These are phyloP conservation scores for Anabas testudineus DNA, from an alignment of 2,797 vertebrate species.

Conservation along the genomic window DNA sequence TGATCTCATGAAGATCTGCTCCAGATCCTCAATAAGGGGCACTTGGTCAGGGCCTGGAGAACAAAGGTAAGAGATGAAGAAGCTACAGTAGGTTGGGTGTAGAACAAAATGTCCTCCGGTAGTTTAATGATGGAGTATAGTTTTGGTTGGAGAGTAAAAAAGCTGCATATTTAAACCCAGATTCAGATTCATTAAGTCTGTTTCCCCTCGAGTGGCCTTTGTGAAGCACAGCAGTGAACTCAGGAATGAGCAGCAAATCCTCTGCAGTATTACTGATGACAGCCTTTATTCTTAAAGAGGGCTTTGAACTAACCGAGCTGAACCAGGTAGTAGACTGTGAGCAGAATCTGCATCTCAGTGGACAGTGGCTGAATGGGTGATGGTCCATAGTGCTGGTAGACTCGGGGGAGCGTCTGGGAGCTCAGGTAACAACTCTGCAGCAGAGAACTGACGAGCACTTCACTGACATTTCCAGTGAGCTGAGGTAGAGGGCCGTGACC, in stretches of 20 bases:
- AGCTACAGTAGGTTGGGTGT: neutral
- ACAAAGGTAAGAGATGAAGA: conserved; percentile 11
- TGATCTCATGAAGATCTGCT: conserved; percentile 97
- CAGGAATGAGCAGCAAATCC: neutral
- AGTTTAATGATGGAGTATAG: no score
- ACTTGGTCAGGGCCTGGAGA: conserved; percentile 93
- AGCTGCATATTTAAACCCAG: no score
- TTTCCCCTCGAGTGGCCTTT: conserved; percentile 20
- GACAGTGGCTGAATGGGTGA: conserved; percentile 92
- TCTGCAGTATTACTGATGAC: neutral
- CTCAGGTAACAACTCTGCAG: conserved; percentile 94
- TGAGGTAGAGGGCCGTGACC: conserved; percentile 95
- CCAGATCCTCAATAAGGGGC: conserved; percentile 95
- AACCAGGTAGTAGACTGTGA: conserved; percentile 98
- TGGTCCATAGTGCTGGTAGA: conserved; percentile 91
- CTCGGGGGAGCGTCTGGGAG: conserved; percentile 91
- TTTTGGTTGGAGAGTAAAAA: no score
- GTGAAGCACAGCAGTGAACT: neutral
- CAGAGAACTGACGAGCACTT: conserved; percentile 92
- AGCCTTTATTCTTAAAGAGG: neutral
- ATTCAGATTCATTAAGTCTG: no score
- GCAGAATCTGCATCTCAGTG: conserved; percentile 95
- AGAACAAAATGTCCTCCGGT: no score
- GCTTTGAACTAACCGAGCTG: conserved; percentile 90
- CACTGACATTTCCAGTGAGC: conserved; percentile 91